phyloP scores from a whole-genome alignment of 1,140 invertebrate species.

The Paralvinella palmiformis region DNA sequence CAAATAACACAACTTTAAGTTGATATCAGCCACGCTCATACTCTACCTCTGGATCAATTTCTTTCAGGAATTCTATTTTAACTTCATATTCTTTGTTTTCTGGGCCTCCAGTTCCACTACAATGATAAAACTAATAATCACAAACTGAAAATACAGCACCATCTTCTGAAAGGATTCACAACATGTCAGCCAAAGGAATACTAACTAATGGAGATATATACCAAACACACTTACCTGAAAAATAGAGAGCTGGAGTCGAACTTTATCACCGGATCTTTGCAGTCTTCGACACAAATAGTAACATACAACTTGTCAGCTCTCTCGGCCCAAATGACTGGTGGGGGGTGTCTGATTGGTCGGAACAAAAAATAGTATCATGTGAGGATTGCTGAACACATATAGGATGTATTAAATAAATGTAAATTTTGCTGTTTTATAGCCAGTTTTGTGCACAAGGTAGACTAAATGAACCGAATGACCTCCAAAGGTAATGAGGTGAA shows the following conservation, averaged over 20 bases:
- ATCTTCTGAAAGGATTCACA: neutral
- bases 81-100: constrained; percentile 79
- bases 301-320: constrained; percentile 71
- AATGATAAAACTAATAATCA: constrained; percentile 11
- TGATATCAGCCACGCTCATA: neutral
- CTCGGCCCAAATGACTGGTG: constrained; percentile 88
- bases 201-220: neutral
- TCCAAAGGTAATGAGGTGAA: too few relatives aligned
- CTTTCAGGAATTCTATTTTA: constrained; percentile 71
- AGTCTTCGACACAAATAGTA: constrained; percentile 84
- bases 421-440: too few relatives aligned
- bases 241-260: constrained; percentile 72
- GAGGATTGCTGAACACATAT: too few relatives aligned
- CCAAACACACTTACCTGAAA: constrained; percentile 59
- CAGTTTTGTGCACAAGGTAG: too few relatives aligned
- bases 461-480: too few relatives aligned
- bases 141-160: neutral
- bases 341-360: constrained; percentile 57
- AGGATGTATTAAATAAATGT: too few relatives aligned
- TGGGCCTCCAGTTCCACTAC: constrained; percentile 69
- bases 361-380: too few relatives aligned
- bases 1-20: neutral
- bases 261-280: constrained; percentile 75
- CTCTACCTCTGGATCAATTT: constrained; percentile 74
- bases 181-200: neutral